phyloP scores from a whole-genome alignment of 2,797 vertebrate genomes.

The Caiman crocodilus region DNA sequence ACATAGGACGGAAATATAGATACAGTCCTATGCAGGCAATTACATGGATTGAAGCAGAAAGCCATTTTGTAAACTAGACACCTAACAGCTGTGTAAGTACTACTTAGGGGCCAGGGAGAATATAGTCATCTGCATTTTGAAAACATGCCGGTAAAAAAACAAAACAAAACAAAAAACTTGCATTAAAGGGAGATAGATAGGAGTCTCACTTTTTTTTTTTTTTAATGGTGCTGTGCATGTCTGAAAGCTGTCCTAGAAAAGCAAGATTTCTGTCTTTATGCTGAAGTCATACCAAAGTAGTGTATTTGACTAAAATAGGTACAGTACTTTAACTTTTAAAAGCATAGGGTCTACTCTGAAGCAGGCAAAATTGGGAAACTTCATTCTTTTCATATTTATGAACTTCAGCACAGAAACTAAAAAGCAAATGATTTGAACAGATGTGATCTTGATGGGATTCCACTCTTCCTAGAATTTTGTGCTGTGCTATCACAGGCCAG shows the following conservation, averaged over 20 bases:
- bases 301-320: slow-evolving; percentile 15
- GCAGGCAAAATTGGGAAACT: neutral
- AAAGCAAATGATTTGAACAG: slow-evolving; percentile 44
- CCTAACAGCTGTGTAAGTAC: too few species aligned
- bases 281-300: slow-evolving; percentile 22
- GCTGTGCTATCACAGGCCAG: slow-evolving; percentile 14
- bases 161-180: too few species aligned
- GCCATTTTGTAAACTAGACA: too few species aligned
- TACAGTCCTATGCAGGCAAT: too few species aligned
- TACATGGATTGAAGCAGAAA: too few species aligned
- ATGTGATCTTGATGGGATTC: slow-evolving; percentile 53
- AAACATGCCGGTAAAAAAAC: neutral
- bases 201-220: neutral
- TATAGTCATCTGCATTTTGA: neutral
- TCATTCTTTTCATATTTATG: slow-evolving; percentile 48
- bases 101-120: too few species aligned
- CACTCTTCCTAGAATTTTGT: slow-evolving; percentile 2
- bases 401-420: slow-evolving; percentile 35
- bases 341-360: slow-evolving; percentile 3
- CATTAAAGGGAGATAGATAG: neutral
- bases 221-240: neutral
- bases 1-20: too few species aligned
- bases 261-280: slow-evolving; percentile 18
- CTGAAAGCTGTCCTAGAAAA: slow-evolving; percentile 24
- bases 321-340: slow-evolving; percentile 3